Evolutionary conservation across 1,140 invertebrate species (phyloP).

Genomic region (Gonioctena quinquepunctata): DNA sequence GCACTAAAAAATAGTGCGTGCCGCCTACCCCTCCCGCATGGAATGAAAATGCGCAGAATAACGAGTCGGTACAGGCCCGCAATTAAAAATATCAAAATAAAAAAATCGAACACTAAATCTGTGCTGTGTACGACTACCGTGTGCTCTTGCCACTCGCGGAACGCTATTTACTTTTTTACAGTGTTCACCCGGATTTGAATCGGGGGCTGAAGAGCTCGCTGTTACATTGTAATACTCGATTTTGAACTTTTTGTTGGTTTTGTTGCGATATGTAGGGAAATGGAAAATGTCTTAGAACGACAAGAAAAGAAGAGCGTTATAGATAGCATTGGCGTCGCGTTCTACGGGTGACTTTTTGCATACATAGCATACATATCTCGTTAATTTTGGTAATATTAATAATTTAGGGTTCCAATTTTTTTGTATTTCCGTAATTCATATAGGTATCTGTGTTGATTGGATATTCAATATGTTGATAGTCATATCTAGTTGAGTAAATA

Average conservation of each 20-base stretch:
- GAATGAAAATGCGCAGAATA: slow-evolving; percentile 59
- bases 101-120: slow-evolving; percentile 44
- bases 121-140: slow-evolving; percentile 15
- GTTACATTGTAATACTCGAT: background rate
- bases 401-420: too few species aligned
- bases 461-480: too few species aligned
- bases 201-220: background rate
- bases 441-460: too few species aligned
- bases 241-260: background rate
- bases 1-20: slow-evolving; percentile 58
- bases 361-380: too few species aligned
- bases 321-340: background rate
- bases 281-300: background rate
- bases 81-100: slow-evolving; percentile 59
- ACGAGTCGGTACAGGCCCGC: slow-evolving; percentile 55
- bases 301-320: background rate
- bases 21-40: slow-evolving; percentile 47
- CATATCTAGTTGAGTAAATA: too few species aligned
- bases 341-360: too few species aligned
- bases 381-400: too few species aligned
- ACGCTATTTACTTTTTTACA: slow-evolving; percentile 10
- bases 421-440: too few species aligned
- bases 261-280: background rate
- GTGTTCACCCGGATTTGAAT: background rate
- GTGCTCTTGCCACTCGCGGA: slow-evolving; percentile 9